Conservation (phyloP, 2,113 vertebrate genomes). For the Perca fluviatilis region DNA sequence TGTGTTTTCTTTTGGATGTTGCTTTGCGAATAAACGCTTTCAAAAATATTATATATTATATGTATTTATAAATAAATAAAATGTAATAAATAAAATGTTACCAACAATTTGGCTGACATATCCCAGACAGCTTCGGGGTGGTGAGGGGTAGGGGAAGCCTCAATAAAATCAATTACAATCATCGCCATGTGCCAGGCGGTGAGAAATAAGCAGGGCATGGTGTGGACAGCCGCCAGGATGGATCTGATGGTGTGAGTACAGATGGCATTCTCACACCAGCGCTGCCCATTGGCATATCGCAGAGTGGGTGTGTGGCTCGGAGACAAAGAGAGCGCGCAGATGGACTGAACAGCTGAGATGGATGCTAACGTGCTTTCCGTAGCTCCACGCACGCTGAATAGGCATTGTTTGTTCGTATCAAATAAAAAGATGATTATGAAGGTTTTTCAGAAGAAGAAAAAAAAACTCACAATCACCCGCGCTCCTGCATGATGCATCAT, state of each 20-base stretch:
- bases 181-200: conserved; percentile 62
- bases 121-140: not conserved
- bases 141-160: conserved; percentile 35
- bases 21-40: no score
- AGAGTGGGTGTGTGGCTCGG: conserved; percentile 20
- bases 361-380: conserved; percentile 43
- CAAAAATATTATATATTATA: no score
- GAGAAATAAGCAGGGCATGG: conserved; percentile 73
- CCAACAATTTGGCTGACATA: no score
- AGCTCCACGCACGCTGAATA: conserved; percentile 30
- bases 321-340: conserved; percentile 60
- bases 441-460: conserved; percentile 16
- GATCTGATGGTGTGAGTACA: conserved; percentile 73
- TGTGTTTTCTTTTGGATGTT: no score
- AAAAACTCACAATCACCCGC: conserved; percentile 1
- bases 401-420: conserved; percentile 47
- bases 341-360: conserved; percentile 59
- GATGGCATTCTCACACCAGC: conserved; percentile 67
- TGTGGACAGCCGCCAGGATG: conserved; percentile 65
- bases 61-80: no score
- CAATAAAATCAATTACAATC: conserved; percentile 78
- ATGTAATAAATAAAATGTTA: no score
- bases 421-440: conserved; percentile 50
- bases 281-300: conserved; percentile 62
- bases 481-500: conserved; percentile 57